A percentile compares a stretch with the other conserved stretches of the same genome.
These are phyloP conservation scores for Candoia aspera DNA, from an alignment of 2,113 vertebrate genomes.

Conservation along the genomic window DNA sequence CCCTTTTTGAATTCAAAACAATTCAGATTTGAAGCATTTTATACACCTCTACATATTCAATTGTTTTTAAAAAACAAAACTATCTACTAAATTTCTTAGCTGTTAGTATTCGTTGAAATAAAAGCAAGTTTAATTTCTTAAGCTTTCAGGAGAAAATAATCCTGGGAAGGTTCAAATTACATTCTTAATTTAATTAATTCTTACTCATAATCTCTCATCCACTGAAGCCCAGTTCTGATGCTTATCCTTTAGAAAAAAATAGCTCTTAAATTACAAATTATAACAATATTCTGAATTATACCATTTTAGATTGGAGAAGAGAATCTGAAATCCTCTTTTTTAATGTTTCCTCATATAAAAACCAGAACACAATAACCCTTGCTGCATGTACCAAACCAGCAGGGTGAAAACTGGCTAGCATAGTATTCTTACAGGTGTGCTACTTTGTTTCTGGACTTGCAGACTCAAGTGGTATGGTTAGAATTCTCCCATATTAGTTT, in stretches of 20 bases:
- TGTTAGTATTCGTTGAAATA: constrained; percentile 14
- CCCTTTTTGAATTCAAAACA: not conserved
- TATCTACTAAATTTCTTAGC: not conserved
- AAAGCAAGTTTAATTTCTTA: not conserved
- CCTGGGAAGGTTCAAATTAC: constrained; percentile 8
- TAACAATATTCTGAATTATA: not conserved
- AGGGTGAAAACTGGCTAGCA: not conserved
- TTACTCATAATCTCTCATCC: not conserved
- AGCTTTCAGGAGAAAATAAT: not conserved
- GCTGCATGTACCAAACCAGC: not conserved
- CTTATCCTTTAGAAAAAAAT: not conserved
- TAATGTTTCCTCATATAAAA: not conserved
- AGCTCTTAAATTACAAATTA: constrained; percentile 10
- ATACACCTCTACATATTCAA: not conserved
- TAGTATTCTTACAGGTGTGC: not conserved
- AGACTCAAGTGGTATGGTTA: not conserved
- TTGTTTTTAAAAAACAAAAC: fast-evolving
- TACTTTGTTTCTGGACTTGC: not conserved
- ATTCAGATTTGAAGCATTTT: not conserved
- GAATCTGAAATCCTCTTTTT: not conserved
- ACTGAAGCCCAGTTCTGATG: not conserved
- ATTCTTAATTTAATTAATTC: not conserved
- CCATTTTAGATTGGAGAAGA: not conserved
- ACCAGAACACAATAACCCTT: not conserved
- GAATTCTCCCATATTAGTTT: not conserved